Evolutionary conservation across 2,888 invertebrate genomes (phyloP).

Genomic region (Rhyacophila evoluta): DNA sequence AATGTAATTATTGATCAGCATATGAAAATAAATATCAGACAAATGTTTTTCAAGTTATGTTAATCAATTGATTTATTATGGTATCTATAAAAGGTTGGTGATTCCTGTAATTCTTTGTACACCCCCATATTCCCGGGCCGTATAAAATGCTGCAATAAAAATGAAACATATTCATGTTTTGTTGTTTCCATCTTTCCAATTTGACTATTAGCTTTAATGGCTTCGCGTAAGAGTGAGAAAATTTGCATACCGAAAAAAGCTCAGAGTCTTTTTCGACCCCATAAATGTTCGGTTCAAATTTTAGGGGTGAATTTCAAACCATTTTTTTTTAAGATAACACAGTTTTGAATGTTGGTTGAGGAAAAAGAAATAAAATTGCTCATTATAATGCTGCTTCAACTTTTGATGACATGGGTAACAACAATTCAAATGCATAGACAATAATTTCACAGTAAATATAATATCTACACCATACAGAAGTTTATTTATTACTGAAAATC

Average conservation of each 20-base stretch:
- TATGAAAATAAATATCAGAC: too few relatives aligned
- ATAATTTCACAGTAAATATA: too few relatives aligned
- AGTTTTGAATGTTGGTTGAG: neutral
- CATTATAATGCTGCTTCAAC: conserved; percentile 5
- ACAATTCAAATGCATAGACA: too few relatives aligned
- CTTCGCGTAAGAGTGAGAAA: conserved; percentile 40
- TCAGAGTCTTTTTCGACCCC: conserved; percentile 37
- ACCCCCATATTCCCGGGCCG: conserved; percentile 36
- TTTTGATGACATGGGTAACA: too few relatives aligned
- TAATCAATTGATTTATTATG: too few relatives aligned
- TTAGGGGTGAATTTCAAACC: conserved; percentile 12
- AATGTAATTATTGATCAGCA: too few relatives aligned
- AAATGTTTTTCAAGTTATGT: too few relatives aligned
- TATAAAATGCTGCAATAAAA: conserved; percentile 54
- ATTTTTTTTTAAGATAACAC: conserved; percentile 15
- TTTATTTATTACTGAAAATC: too few relatives aligned
- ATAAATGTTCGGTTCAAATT: conserved; percentile 19
- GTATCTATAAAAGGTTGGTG: neutral
- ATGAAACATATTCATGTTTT: conserved; percentile 55
- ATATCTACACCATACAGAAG: too few relatives aligned
- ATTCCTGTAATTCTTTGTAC: neutral
- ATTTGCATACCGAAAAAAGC: conserved; percentile 53
- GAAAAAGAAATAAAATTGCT: neutral
- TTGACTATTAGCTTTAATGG: conserved; percentile 56
- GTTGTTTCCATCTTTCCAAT: conserved; percentile 54